Conservation (phyloP, 2,797 vertebrate species). For the Arctocebus calabarensis region DNA sequence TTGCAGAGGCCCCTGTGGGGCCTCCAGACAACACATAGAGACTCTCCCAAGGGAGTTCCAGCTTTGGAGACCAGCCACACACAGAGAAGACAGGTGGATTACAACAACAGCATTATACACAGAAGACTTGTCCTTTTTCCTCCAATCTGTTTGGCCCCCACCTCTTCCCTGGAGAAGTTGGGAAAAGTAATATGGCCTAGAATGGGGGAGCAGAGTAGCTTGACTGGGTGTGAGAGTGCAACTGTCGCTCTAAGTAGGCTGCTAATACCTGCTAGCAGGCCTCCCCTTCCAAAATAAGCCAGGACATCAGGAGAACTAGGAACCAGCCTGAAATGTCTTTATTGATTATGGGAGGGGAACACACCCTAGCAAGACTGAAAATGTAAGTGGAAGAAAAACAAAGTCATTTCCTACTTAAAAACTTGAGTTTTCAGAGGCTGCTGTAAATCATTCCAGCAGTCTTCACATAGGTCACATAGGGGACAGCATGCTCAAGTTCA, state of each 20-base stretch:
- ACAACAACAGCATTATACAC: rapidly evolving
- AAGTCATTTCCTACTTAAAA: background rate
- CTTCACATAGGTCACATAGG: background rate
- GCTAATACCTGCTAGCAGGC: too few relatives aligned
- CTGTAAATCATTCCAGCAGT: background rate
- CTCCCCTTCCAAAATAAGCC: background rate
- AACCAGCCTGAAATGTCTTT: background rate
- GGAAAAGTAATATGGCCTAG: too few relatives aligned
- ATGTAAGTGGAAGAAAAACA: background rate
- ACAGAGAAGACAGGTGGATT: background rate
- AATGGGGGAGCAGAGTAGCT: background rate
- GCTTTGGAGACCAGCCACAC: background rate
- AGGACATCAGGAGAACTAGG: background rate
- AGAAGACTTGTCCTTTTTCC: background rate
- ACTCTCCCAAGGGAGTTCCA: background rate
- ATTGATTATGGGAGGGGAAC: background rate
- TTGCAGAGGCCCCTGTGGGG: background rate
- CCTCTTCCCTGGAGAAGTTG: background rate
- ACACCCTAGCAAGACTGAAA: background rate
- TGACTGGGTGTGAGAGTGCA: background rate
- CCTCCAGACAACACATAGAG: too few relatives aligned
- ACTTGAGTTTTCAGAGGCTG: background rate
- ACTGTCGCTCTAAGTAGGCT: background rate
- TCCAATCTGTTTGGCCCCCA: rapidly evolving
- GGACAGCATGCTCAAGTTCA: background rate